Percentiles rank a stretch among this genome's conserved stretches.
phyloP scores from a whole-genome alignment of 2,113 vertebrate genomes.

The Sclerurus mexicanus region DNA sequence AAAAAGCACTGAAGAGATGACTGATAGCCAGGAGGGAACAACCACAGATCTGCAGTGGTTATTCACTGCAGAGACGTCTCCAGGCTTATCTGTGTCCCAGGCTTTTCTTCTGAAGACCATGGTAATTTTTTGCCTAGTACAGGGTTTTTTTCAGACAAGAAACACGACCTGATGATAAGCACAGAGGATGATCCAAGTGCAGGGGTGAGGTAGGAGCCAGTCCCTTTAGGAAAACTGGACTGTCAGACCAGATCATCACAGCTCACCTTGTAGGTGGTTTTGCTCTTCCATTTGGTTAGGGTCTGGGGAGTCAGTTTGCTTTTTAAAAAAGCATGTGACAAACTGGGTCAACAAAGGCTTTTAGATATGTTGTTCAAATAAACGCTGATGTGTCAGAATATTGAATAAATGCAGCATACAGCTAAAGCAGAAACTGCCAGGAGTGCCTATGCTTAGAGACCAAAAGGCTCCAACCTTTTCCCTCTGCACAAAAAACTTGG shows the following conservation, averaged over 20 bases:
- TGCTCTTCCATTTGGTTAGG: not conserved
- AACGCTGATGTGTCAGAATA: not conserved
- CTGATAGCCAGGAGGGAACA: slow-evolving; percentile 1
- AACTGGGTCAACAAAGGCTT: not conserved
- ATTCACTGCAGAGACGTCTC: not conserved
- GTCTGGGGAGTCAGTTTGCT: not conserved
- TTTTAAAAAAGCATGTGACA: not conserved
- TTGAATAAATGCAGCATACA: rapidly evolving
- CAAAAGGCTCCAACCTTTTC: not conserved
- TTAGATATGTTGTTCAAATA: not conserved
- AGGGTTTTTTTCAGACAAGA: not conserved
- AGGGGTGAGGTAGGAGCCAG: not conserved
- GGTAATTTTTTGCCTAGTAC: not conserved
- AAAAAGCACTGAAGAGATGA: not conserved
- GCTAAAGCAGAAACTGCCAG: not conserved
- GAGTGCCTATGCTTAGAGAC: not conserved
- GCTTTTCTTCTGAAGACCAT: not conserved
- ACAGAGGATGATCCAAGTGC: not conserved
- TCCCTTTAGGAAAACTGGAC: not conserved
- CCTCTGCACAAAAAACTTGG: not conserved
- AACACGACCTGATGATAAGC: rapidly evolving
- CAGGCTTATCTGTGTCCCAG: not conserved
- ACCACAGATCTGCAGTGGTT: not conserved
- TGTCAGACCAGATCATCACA: not conserved
- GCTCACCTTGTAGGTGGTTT: not conserved